These are phyloP conservation scores for Leucoma salicis DNA, from an alignment of 2,888 invertebrate genomes.

Conservation along the genomic window DNA sequence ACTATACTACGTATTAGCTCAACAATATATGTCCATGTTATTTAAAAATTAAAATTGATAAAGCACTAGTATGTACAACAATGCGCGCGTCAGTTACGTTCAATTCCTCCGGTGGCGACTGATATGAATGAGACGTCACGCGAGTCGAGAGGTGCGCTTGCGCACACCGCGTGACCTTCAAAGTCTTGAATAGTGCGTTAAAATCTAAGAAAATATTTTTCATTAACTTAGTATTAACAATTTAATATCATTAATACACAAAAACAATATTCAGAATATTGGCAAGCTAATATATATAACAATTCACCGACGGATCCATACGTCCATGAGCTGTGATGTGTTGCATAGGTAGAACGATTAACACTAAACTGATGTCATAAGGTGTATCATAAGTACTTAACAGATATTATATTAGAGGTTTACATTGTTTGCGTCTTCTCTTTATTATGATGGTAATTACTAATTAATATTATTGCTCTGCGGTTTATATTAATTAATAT, in stretches of 20 bases:
- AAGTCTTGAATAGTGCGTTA: slow-evolving; percentile 8
- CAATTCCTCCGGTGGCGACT: slow-evolving; percentile 56
- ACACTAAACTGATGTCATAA: neutral
- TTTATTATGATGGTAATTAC: too few relatives aligned
- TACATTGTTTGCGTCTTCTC: neutral
- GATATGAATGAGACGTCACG: slow-evolving; percentile 35
- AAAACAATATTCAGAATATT: neutral
- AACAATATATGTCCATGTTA: slow-evolving; percentile 4
- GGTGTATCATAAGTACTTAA: neutral
- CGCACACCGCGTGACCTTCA: slow-evolving; percentile 39
- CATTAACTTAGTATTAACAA: neutral
- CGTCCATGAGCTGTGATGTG: neutral
- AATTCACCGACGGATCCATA: neutral
- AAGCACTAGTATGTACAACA: slow-evolving; percentile 22
- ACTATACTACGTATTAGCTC: slow-evolving; percentile 1
- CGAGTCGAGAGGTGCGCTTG: slow-evolving; percentile 42
- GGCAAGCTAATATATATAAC: neutral
- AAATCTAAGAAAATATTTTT: neutral
- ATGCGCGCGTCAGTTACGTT: slow-evolving; percentile 42
- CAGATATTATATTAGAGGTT: neutral
- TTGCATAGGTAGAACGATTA: neutral
- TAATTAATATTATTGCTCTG: too few relatives aligned
- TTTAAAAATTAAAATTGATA: slow-evolving; percentile 10
- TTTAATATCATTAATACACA: neutral
- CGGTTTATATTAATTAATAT: too few relatives aligned